Evolutionary conservation across 2,113 vertebrate genomes (phyloP).

Genomic region (Butastur rufipennis): DNA sequence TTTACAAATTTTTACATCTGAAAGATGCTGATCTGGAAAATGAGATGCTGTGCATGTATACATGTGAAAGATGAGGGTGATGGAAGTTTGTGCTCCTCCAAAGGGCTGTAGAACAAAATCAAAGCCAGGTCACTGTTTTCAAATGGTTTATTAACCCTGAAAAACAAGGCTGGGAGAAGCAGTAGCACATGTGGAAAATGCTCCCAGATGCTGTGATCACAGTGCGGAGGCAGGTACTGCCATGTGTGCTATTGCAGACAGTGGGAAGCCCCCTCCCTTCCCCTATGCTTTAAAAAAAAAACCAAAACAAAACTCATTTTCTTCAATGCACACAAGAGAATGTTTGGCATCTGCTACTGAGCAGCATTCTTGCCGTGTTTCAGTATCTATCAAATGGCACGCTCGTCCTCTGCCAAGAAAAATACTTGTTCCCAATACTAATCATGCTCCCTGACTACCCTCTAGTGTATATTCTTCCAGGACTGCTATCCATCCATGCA

Average conservation of each 20-base stretch:
- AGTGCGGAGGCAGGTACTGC: not conserved
- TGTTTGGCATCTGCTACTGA: slow-evolving; percentile 30
- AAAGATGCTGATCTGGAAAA: not conserved
- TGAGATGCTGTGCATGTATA: not conserved
- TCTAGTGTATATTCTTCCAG: slow-evolving; percentile 53
- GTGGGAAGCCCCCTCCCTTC: not conserved
- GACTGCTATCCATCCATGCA: slow-evolving; percentile 1
- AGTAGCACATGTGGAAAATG: not conserved
- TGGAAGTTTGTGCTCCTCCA: not conserved
- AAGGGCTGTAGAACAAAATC: not conserved
- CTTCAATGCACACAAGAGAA: not conserved
- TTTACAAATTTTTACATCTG: not conserved
- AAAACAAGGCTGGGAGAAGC: not conserved
- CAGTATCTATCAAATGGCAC: slow-evolving; percentile 31
- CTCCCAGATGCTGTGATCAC: not conserved
- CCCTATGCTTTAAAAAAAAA: not conserved
- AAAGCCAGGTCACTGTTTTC: not conserved
- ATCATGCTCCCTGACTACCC: slow-evolving; percentile 61
- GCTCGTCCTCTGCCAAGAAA: slow-evolving; percentile 38
- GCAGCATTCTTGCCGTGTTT: slow-evolving; percentile 38
- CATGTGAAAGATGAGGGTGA: not conserved
- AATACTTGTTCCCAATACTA: slow-evolving; percentile 59
- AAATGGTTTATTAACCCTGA: not conserved
- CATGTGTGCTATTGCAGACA: not conserved
- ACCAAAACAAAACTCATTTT: not conserved